Evolutionary conservation across 2,113 vertebrate genomes (phyloP).

Genomic region (Corythornis madagascariensis): DNA sequence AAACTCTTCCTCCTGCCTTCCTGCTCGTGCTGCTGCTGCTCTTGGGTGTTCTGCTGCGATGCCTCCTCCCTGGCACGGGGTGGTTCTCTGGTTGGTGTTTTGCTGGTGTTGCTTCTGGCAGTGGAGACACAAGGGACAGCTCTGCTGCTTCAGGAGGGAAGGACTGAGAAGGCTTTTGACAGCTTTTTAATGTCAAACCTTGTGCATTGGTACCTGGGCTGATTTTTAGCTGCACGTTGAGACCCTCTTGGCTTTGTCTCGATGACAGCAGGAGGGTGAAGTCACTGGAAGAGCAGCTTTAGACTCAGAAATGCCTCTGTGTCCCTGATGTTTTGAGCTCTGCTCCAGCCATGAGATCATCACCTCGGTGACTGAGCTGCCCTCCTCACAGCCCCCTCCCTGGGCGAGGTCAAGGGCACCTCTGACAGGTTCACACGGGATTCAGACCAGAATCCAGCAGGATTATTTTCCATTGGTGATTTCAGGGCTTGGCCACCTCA

Average conservation of each 20-base stretch:
- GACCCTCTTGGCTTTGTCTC: background rate
- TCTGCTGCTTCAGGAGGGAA: rapidly evolving
- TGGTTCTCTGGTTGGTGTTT: rapidly evolving
- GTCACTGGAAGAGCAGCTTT: background rate
- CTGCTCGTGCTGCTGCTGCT: background rate
- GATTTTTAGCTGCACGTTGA: background rate
- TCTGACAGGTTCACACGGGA: background rate
- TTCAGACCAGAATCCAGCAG: no score
- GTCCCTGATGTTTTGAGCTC: background rate
- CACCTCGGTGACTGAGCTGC: background rate
- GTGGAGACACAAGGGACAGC: background rate
- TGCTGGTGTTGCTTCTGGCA: background rate
- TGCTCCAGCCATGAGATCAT: background rate
- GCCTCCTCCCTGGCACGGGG: background rate
- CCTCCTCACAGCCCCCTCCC: background rate
- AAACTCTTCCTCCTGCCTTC: background rate
- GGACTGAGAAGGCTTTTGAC: background rate
- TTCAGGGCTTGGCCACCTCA: background rate
- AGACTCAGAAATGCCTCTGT: background rate
- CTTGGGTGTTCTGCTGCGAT: background rate
- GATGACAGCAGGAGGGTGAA: background rate
- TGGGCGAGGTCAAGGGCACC: background rate
- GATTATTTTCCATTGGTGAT: background rate
- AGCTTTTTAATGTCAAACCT: background rate
- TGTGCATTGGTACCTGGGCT: background rate